A percentile compares a stretch with the other conserved stretches of the same genome.
phyloP scores from a whole-genome alignment of 2,888 invertebrate genomes.

The Hybos culiciformis region DNA sequence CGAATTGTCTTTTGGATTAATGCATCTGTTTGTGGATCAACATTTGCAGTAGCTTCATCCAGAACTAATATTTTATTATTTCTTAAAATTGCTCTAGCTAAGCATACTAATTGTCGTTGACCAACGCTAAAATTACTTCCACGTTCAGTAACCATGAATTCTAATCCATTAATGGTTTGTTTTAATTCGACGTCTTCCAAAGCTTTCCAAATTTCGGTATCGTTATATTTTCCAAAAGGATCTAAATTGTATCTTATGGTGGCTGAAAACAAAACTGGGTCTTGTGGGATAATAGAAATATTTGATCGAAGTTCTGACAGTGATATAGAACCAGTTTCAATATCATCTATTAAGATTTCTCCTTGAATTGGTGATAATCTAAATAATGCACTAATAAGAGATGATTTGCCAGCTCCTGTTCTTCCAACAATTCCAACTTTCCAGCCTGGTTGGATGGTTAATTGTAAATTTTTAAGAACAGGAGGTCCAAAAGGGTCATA shows the following conservation, averaged over 20 bases:
- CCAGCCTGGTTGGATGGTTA: constrained; percentile 49
- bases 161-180: constrained; percentile 37
- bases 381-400: constrained; percentile 64
- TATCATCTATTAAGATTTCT: constrained; percentile 54
- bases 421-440: constrained; percentile 71
- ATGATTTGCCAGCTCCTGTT: constrained; percentile 75
- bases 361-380: constrained; percentile 59
- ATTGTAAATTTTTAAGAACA: constrained; percentile 58
- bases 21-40: constrained; percentile 59
- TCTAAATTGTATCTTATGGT: constrained; percentile 50
- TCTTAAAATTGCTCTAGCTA: constrained; percentile 50
- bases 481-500: constrained; percentile 46
- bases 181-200: constrained; percentile 40
- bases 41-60: constrained; percentile 59
- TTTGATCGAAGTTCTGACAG: constrained; percentile 38
- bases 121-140: constrained; percentile 53
- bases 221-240: constrained; percentile 38
- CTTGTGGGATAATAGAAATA: constrained; percentile 45
- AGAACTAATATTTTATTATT: constrained; percentile 48
- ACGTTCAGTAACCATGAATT: constrained; percentile 40
- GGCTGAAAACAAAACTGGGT: constrained; percentile 43
- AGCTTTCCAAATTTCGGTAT: constrained; percentile 30
- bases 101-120: constrained; percentile 51
- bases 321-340: constrained; percentile 42
- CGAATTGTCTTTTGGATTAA: constrained; percentile 76